Evolutionary conservation across 2,888 invertebrate genomes (phyloP), one percentile per base, ranked within the genome.

Genomic region (Metellina segmentata): DNA sequence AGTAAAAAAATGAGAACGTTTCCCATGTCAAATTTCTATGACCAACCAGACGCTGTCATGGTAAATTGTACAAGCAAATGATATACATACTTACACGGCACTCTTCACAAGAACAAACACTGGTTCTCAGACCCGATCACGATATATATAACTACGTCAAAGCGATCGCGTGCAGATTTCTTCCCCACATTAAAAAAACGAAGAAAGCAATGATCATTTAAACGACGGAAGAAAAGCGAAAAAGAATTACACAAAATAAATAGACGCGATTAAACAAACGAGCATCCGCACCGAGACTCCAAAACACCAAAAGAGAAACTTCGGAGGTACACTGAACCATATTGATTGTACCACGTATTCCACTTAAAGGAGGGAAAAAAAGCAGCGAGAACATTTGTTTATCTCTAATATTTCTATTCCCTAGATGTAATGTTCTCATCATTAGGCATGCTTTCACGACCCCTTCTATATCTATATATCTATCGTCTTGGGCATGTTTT

Each of bases 361-460:
- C 61, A 48, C 48, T 53, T 52, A 51, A 52, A 53, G 16, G 61
- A 6, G 5, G 13, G 52, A 52, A 78, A 78, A n/a, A 20, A 11
- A 19, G 6, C 16, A 51, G 13, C 51, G 53, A 72, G 34, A 48
- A 19, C 88, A 88, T 88, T 81, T 88, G 88, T 88, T 88, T 81
- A 81, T 88, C 75, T 61, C 34, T 53, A 88, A 88, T 87, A 87
- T 87, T 87, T 72, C 81, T 87, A 89, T 89, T 77, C 83, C 83
- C 20, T 70, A 70, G 81, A 49, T 90, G 90, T 75, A 85, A 81
- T 74, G 34, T 90, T 90, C 90, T 75, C 90, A 85, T 81, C 90
- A 81, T 85, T 90, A 90, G 85, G 48, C 69, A 48, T 11, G 53
- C 90, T 79, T 34, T 34, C 34, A 34, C 34, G 34, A 34, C 34